Evolutionary conservation across 2,888 invertebrate species (phyloP).

Genomic region (Tuberolachnus salignus): DNA sequence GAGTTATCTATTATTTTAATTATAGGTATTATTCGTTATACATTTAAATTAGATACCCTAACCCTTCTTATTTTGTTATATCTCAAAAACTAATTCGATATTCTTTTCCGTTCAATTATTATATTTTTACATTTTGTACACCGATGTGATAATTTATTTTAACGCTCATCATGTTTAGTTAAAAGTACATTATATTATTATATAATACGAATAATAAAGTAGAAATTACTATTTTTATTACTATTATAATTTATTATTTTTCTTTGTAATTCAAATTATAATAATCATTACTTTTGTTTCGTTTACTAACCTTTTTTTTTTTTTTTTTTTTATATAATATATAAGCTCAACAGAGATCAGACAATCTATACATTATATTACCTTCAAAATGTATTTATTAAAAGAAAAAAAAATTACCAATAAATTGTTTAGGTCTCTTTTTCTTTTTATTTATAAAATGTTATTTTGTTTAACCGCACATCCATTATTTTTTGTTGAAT

Average conservation of each 20-base stretch:
- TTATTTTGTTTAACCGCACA: conserved; percentile 49
- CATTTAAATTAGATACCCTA: neutral
- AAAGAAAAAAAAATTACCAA: conserved; percentile 42
- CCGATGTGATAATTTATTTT: conserved; percentile 49
- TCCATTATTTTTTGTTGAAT: conserved; percentile 50
- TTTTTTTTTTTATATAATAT: conserved; percentile 30
- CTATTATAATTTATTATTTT: conserved; percentile 34
- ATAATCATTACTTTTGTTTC: conserved; percentile 29
- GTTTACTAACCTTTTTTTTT: conserved; percentile 24
- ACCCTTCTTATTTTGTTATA: conserved; percentile 16
- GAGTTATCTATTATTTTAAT: conserved; percentile 5
- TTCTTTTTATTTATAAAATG: conserved; percentile 31
- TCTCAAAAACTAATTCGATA: conserved; percentile 12
- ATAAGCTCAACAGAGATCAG: conserved; percentile 52
- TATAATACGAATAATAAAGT: conserved; percentile 17
- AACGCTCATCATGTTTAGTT: conserved; percentile 19
- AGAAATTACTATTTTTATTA: conserved; percentile 39
- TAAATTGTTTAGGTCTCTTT: conserved; percentile 52
- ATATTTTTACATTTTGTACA: conserved; percentile 10
- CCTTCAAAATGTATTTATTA: conserved; percentile 27
- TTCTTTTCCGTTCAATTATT: neutral
- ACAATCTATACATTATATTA: conserved; percentile 49
- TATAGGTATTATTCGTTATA: neutral
- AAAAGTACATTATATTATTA: neutral
- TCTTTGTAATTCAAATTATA: conserved; percentile 17